Percentiles rank a stretch among this genome's conserved stretches.
Conservation (phyloP, 2,113 vertebrate species). For the Leiothrix lutea region DNA sequence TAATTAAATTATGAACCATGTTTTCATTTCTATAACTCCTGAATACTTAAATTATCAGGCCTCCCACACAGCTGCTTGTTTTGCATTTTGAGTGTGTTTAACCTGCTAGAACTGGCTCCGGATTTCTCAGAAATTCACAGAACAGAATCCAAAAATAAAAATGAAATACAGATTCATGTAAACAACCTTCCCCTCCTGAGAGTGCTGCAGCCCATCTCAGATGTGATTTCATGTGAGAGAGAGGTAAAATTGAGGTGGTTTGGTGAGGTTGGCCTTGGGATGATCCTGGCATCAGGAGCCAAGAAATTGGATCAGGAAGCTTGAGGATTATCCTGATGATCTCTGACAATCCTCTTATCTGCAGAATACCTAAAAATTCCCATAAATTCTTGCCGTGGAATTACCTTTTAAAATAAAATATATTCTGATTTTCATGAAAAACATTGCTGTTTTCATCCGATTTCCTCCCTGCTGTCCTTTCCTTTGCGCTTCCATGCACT, state of each 20-base stretch:
- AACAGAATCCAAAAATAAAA: background rate
- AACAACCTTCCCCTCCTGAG: background rate
- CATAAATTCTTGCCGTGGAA: background rate
- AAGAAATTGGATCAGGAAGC: background rate
- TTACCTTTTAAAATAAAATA: background rate
- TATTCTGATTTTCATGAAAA: background rate
- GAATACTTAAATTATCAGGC: background rate
- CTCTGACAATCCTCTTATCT: background rate
- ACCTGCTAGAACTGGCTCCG: background rate
- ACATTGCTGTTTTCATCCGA: background rate
- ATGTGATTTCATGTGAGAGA: background rate
- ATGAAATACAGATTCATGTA: rapidly evolving
- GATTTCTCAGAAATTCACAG: background rate
- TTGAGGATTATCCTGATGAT: background rate
- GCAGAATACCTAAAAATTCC: background rate
- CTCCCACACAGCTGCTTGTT: background rate
- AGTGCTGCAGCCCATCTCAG: background rate
- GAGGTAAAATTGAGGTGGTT: background rate
- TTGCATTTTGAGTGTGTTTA: background rate
- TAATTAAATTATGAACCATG: background rate
- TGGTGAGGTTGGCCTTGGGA: background rate
- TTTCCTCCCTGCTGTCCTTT: background rate
- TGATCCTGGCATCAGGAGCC: background rate
- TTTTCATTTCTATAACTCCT: background rate
- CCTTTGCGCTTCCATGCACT: background rate